Conservation (phyloP, 2,888 invertebrate genomes). For the Nymphalis urticae region DNA sequence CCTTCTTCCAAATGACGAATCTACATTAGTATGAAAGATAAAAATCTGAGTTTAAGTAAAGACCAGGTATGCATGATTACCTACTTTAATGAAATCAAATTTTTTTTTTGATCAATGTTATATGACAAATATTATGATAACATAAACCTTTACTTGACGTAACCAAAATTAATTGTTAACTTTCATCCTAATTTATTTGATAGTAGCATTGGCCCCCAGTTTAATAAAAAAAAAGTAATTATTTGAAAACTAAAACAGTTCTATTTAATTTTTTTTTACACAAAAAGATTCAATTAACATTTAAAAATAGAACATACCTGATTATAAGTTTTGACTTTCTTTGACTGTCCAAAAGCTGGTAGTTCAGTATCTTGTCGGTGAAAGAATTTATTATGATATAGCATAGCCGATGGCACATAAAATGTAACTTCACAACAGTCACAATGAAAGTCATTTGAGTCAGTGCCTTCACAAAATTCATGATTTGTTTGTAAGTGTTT, state of each 20-base stretch:
- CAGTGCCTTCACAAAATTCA: constrained; percentile 44
- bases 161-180: too few species aligned
- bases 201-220: too few species aligned
- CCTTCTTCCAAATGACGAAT: too few species aligned
- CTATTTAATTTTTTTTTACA: background rate
- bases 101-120: too few species aligned
- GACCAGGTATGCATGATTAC: too few species aligned
- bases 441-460: constrained; percentile 66
- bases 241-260: background rate
- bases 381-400: constrained; percentile 81
- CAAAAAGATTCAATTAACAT: background rate
- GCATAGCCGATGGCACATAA: constrained; percentile 78
- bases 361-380: constrained; percentile 71
- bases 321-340: constrained; percentile 61
- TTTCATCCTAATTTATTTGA: too few species aligned
- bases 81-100: too few species aligned
- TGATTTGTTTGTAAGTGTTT: constrained; percentile 80
- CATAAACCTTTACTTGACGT: too few species aligned
- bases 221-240: too few species aligned
- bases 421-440: constrained; percentile 81
- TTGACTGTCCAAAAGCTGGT: constrained; percentile 66
- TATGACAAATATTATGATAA: too few species aligned
- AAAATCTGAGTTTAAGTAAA: too few species aligned
- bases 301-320: constrained; percentile 51
- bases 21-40: too few species aligned